phyloP scores from a whole-genome alignment of 2,113 vertebrate species.

The Ophiodon elongatus region DNA sequence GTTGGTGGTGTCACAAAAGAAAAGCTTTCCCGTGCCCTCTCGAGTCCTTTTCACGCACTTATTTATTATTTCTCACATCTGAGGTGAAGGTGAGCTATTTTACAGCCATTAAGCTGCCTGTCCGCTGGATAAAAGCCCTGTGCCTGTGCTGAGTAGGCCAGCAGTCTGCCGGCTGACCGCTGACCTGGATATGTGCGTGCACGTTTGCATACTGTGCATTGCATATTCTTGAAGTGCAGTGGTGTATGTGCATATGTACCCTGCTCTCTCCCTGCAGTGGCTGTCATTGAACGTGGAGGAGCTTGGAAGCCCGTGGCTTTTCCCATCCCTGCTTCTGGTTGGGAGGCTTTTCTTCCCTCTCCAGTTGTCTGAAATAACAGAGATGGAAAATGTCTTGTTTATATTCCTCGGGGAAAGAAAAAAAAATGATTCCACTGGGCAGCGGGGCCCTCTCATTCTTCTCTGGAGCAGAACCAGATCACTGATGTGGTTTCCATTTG shows the following conservation, averaged over 20 bases:
- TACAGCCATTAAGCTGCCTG: slow-evolving; percentile 16
- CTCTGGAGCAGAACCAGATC: slow-evolving; percentile 66
- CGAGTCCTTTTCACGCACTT: slow-evolving; percentile 23
- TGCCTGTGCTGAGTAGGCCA: slow-evolving; percentile 23
- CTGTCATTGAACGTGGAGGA: slow-evolving; percentile 54
- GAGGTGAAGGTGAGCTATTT: slow-evolving; percentile 33
- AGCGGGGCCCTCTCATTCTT: slow-evolving; percentile 37
- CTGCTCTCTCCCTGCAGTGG: slow-evolving; percentile 18
- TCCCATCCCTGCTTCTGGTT: slow-evolving; percentile 49
- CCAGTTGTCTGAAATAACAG: slow-evolving; percentile 52
- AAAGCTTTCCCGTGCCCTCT: slow-evolving; percentile 20
- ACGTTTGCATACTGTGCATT: neutral
- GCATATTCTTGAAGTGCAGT: neutral
- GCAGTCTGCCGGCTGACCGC: slow-evolving; percentile 31
- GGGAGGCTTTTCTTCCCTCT: slow-evolving; percentile 53
- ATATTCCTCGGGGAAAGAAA: slow-evolving; percentile 34
- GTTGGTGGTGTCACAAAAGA: slow-evolving; percentile 21
- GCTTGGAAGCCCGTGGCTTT: slow-evolving; percentile 51
- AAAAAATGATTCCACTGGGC: slow-evolving; percentile 34
- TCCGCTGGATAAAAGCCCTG: slow-evolving; percentile 31
- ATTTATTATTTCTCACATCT: slow-evolving; percentile 51
- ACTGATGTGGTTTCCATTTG: slow-evolving; percentile 74
- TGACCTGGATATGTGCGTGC: slow-evolving; percentile 37
- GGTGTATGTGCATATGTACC: slow-evolving; percentile 14
- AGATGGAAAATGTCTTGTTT: slow-evolving; percentile 64